Evolutionary conservation across 2,888 invertebrate genomes (phyloP).

Genomic region (Phytoseiulus persimilis): DNA sequence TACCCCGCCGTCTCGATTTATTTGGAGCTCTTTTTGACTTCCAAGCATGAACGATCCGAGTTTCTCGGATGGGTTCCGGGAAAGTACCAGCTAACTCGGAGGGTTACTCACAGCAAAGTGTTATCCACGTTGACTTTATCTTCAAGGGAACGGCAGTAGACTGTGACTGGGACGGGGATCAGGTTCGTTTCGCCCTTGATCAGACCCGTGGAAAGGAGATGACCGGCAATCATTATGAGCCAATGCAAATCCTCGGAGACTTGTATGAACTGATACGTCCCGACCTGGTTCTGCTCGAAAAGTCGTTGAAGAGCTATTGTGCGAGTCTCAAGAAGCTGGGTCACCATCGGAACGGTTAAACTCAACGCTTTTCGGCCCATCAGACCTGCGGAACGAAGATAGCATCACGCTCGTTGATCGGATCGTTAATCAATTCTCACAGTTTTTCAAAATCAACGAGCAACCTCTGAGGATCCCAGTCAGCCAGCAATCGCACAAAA

Average conservation of each 20-base stretch:
- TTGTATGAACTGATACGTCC: conserved; percentile 51
- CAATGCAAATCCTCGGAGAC: conserved; percentile 73
- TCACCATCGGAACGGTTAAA: conserved; percentile 54
- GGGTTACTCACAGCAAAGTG: conserved; percentile 49
- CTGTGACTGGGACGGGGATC: conserved; percentile 61
- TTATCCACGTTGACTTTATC: conserved; percentile 53
- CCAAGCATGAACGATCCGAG: no score
- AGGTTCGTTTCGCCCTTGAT: conserved; percentile 61
- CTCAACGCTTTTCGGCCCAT: conserved; percentile 52
- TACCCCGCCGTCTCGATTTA: no score
- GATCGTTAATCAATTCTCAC: no score
- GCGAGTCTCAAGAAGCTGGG: conserved; percentile 61
- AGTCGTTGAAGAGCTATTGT: conserved; percentile 56
- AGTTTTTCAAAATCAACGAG: no score
- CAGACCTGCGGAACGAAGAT: conserved; percentile 43
- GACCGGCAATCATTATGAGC: conserved; percentile 66
- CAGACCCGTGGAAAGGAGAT: conserved; percentile 59
- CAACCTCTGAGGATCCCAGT: no score
- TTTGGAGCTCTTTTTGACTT: no score
- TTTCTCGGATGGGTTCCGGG: no score
- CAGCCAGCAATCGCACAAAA: no score
- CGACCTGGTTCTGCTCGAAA: conserved; percentile 49
- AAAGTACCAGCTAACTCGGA: no score
- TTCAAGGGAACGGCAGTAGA: conserved; percentile 57
- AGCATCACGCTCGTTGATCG: no score